Evolutionary conservation across 2,113 vertebrate genomes (phyloP).

Genomic region (Varanus komodoensis): DNA sequence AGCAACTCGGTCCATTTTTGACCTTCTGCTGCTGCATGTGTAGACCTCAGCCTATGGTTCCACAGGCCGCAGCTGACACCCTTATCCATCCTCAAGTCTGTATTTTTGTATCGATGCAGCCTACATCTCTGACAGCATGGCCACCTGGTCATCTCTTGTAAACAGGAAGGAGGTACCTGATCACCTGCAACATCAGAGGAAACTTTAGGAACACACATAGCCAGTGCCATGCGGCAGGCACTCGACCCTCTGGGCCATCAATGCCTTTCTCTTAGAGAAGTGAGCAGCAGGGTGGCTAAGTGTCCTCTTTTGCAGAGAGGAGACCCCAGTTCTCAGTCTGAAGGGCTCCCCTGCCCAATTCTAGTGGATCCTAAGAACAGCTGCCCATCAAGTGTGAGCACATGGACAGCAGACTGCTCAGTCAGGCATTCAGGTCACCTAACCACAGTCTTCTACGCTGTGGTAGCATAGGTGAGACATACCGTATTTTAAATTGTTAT

Average conservation of each 20-base stretch:
- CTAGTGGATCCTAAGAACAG: no score
- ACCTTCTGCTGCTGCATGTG: not conserved
- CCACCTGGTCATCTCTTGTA: not conserved
- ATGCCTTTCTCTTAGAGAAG: not conserved
- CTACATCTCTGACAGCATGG: not conserved
- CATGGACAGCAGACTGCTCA: no score
- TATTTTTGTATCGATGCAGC: not conserved
- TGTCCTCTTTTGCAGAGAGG: no score
- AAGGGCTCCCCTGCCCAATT: no score
- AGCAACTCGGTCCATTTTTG: not conserved
- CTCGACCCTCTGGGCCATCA: not conserved
- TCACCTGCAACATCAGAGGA: not conserved
- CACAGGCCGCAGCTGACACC: rapidly evolving
- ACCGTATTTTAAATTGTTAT: no score
- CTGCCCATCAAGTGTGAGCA: no score
- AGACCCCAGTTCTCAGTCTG: no score
- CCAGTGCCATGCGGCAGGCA: rapidly evolving
- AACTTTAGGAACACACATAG: not conserved
- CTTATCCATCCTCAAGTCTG: not conserved
- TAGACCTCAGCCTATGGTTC: not conserved
- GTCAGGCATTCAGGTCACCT: no score
- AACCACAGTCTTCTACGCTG: no score
- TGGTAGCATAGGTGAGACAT: no score
- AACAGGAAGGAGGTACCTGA: not conserved
- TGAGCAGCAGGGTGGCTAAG: no score